Evolutionary conservation across 2,797 vertebrate species (phyloP).

Genomic region (Sebastes nivosus): DNA sequence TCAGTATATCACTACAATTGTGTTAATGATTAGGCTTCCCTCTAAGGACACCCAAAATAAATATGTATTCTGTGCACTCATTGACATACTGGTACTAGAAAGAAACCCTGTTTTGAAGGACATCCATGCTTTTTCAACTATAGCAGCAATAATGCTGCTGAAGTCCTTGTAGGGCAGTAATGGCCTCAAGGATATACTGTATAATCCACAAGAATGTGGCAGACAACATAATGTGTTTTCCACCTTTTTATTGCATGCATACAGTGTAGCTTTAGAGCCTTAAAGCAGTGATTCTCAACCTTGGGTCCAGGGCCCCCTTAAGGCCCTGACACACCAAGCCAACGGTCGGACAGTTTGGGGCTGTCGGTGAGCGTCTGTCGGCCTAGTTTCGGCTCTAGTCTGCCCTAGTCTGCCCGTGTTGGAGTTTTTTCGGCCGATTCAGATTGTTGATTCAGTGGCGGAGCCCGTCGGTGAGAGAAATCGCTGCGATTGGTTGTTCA

Average conservation of each 20-base stretch:
- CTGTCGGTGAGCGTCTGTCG: no score
- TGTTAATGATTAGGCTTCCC: background rate
- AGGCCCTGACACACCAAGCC: no score
- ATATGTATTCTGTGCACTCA: constrained; percentile 3
- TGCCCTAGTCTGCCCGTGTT: no score
- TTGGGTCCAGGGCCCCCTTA: no score
- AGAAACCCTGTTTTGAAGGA: background rate
- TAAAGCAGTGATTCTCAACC: background rate
- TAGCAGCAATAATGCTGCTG: constrained; percentile 7
- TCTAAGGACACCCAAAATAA: background rate
- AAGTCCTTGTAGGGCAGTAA: constrained; percentile 7
- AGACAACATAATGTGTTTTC: constrained; percentile 22
- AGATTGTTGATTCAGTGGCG: no score
- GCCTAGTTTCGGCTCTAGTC: no score
- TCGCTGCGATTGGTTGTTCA: no score
- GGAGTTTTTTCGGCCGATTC: no score
- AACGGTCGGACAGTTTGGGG: no score
- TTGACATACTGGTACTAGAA: background rate
- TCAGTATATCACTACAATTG: background rate
- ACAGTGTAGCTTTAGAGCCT: background rate
- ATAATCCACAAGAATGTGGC: background rate
- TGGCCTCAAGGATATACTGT: constrained; percentile 14
- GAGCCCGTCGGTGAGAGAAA: no score
- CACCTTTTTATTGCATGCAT: constrained; percentile 10
- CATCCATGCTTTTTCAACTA: background rate